These are phyloP conservation scores for Talpa occidentalis DNA, from an alignment of 2,113 vertebrate genomes.

Conservation along the genomic window DNA sequence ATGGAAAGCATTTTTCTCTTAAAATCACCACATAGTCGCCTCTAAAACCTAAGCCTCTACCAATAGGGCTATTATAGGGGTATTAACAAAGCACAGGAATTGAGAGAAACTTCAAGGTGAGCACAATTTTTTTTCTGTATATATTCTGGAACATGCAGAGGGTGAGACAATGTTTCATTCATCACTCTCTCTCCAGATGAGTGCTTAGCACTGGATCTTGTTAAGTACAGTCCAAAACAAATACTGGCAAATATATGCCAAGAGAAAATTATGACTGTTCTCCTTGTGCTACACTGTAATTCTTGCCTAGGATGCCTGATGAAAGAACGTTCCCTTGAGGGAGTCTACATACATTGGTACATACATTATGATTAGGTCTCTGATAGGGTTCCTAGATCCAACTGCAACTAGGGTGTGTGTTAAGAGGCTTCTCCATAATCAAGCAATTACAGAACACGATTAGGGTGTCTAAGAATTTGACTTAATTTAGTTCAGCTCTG, in stretches of 20 bases:
- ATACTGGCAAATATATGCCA: neutral
- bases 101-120: conserved; percentile 25
- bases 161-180: neutral
- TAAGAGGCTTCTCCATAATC: neutral
- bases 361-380: neutral
- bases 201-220: neutral
- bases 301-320: neutral
- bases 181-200: neutral
- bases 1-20: conserved; percentile 27
- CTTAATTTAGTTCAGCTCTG: neutral
- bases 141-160: neutral
- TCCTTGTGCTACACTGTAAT: neutral
- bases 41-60: conserved; percentile 48
- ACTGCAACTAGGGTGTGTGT: neutral
- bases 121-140: neutral
- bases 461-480: neutral
- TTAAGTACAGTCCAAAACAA: conserved; percentile 22
- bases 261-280: conserved; percentile 24
- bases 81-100: neutral
- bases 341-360: neutral
- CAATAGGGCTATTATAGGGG: neutral
- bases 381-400: neutral
- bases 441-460: neutral
- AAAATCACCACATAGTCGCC: neutral
- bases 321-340: neutral